Evolutionary conservation across 2,888 invertebrate species (phyloP).

Genomic region (Drosophila monieri): DNA sequence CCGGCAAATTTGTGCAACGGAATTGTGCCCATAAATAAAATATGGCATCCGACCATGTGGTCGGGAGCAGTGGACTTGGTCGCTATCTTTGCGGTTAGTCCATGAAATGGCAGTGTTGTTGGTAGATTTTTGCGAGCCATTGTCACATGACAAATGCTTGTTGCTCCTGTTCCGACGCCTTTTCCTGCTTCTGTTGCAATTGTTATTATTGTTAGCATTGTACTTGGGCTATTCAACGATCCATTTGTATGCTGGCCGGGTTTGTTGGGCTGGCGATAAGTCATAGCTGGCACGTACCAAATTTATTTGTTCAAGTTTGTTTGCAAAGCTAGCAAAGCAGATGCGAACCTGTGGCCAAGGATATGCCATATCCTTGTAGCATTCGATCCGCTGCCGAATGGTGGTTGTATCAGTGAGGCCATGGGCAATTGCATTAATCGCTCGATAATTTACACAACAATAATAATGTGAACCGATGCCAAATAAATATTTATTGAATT

Average conservation of each 20-base stretch:
- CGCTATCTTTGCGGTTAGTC: constrained; percentile 47
- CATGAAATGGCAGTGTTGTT: constrained; percentile 48
- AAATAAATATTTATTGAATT: constrained; percentile 54
- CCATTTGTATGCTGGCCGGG: constrained; percentile 63
- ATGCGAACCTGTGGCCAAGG: constrained; percentile 22
- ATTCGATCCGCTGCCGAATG: background rate
- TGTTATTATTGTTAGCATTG: constrained; percentile 45
- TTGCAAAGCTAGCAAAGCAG: constrained; percentile 30
- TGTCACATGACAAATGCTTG: constrained; percentile 72
- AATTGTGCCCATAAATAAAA: constrained; percentile 61
- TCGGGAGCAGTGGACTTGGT: constrained; percentile 1
- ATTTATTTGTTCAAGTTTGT: constrained; percentile 64
- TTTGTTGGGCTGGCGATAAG: constrained; percentile 51
- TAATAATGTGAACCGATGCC: constrained; percentile 47
- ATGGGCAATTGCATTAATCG: constrained; percentile 51
- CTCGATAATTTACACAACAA: constrained; percentile 49
- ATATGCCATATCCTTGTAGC: background rate
- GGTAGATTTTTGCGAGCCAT: constrained; percentile 60
- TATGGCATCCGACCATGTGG: constrained; percentile 44
- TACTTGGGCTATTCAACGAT: constrained; percentile 37
- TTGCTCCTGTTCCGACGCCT: constrained; percentile 44
- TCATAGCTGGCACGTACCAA: constrained; percentile 67
- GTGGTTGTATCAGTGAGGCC: constrained; percentile 5
- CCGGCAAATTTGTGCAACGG: constrained; percentile 58
- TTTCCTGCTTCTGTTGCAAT: constrained; percentile 24